A percentile compares a stretch with the other conserved stretches of the same genome.
phyloP scores from a whole-genome alignment of 2,888 invertebrate genomes.

The Halictus quadricinctus region DNA sequence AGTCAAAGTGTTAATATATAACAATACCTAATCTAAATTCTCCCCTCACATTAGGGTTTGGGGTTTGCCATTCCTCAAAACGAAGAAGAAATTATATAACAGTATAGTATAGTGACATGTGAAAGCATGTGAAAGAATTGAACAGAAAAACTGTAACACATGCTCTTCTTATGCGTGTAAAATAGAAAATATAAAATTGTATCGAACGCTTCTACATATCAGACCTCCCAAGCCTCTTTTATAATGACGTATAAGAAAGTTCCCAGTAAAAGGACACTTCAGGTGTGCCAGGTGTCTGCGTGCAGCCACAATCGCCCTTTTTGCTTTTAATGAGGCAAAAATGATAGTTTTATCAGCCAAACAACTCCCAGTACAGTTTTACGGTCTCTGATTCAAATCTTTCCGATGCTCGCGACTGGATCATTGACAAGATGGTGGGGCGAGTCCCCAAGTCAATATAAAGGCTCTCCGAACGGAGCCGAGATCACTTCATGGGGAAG shows the following conservation, averaged over 20 bases:
- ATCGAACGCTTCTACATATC: background rate
- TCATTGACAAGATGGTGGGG: constrained; percentile 56
- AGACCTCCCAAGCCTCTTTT: background rate
- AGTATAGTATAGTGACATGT: too few species aligned
- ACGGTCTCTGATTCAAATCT: constrained; percentile 59
- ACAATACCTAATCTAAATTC: too few species aligned
- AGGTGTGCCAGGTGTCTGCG: background rate
- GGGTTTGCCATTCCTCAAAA: too few species aligned
- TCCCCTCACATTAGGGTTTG: too few species aligned
- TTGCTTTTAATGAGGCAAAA: constrained; percentile 35
- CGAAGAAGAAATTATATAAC: too few species aligned
- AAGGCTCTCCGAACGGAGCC: constrained; percentile 71
- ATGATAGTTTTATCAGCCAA: background rate
- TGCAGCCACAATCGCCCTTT: background rate
- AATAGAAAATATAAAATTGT: background rate
- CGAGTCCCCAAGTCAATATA: constrained; percentile 76
- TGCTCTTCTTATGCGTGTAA: background rate
- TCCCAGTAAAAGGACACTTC: background rate
- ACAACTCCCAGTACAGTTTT: constrained; percentile 48
- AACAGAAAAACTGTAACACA: background rate
- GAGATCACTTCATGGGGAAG: constrained; percentile 78
- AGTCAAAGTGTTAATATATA: too few species aligned
- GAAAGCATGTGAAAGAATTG: background rate
- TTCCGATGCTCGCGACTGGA: constrained; percentile 47
- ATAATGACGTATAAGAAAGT: background rate